Percentiles rank a stretch among this genome's conserved stretches.
phyloP scores from a whole-genome alignment of 2,113 vertebrate species.

The Sorex fumeus region DNA sequence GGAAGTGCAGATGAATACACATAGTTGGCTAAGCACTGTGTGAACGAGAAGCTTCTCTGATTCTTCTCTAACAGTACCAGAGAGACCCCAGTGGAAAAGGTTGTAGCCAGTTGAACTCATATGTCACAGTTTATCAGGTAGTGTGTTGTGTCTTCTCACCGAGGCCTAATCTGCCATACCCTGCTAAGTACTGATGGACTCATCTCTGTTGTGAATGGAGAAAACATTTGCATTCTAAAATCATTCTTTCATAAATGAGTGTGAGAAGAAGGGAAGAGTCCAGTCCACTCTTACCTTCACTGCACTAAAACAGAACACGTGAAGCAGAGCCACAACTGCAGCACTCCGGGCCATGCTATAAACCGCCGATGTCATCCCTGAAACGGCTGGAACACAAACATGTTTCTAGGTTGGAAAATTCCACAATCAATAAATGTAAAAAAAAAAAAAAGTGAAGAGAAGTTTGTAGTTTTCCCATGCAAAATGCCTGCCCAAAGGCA shows the following conservation, averaged over 20 bases:
- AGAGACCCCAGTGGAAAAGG: fast-evolving
- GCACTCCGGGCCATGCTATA: constrained; percentile 94
- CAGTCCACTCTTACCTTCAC: constrained; percentile 92
- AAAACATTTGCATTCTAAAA: neutral
- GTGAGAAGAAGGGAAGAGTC: neutral
- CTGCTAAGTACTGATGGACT: too few relatives aligned
- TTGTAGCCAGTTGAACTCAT: neutral
- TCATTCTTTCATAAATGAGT: fast-evolving
- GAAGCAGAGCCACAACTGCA: constrained; percentile 90
- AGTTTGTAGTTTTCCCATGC: too few relatives aligned
- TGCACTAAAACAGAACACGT: constrained; percentile 95
- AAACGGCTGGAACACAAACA: constrained; percentile 92
- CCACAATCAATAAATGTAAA: fast-evolving
- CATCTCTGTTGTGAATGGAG: neutral
- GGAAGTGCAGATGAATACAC: neutral
- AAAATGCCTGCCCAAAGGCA: too few relatives aligned
- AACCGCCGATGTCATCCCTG: constrained; percentile 92
- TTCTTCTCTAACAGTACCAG: too few relatives aligned
- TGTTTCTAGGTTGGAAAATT: neutral
- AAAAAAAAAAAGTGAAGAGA: neutral
- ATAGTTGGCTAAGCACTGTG: fast-evolving
- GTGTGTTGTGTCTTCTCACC: fast-evolving
- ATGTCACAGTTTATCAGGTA: neutral
- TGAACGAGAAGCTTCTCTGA: neutral
- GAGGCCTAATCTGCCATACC: neutral